These are phyloP conservation scores for Drosophila orena DNA, from an alignment of 1,140 invertebrate species.

Conservation along the genomic window DNA sequence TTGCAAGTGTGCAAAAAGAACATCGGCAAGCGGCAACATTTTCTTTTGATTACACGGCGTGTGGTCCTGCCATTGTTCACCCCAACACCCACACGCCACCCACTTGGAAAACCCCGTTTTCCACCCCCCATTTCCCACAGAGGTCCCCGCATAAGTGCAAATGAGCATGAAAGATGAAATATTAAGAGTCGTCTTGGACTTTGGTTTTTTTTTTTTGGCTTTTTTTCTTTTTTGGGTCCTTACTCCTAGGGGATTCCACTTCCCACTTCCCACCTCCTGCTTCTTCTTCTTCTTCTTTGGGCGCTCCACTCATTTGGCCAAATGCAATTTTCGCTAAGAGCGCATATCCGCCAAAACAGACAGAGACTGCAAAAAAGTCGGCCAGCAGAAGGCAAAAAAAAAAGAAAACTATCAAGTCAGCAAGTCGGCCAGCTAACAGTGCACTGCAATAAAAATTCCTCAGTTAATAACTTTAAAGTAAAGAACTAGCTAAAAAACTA, in stretches of 20 bases:
- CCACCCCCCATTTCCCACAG: conserved; percentile 7
- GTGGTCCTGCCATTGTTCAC: conserved; percentile 41
- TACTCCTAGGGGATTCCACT: conserved; percentile 24
- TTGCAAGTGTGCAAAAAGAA: conserved; percentile 6
- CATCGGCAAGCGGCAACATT: conserved; percentile 50
- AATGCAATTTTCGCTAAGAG: conserved; percentile 81
- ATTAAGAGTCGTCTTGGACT: conserved; percentile 69
- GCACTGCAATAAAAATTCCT: not conserved
- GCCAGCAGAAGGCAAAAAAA: conserved; percentile 20
- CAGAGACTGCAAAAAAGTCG: conserved; percentile 16
- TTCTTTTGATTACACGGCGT: conserved; percentile 67
- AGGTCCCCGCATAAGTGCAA: conserved; percentile 58
- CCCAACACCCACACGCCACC: not conserved
- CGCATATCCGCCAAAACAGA: conserved; percentile 58
- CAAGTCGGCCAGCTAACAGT: conserved; percentile 36
- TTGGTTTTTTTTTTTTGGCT: conserved; percentile 2
- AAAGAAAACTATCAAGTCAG: conserved; percentile 59
- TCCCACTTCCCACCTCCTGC: conserved; percentile 1
- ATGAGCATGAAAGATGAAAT: conserved; percentile 82
- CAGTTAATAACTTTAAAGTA: not conserved
- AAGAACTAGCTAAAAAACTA: not conserved
- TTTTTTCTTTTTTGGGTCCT: not conserved
- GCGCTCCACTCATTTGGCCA: conserved; percentile 63
- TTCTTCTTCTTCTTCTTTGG: conserved; percentile 1
- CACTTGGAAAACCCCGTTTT: not conserved